These are phyloP conservation scores for Phanerotoma sp. DNA, from an alignment of 2,888 invertebrate genomes.

Conservation along the genomic window DNA sequence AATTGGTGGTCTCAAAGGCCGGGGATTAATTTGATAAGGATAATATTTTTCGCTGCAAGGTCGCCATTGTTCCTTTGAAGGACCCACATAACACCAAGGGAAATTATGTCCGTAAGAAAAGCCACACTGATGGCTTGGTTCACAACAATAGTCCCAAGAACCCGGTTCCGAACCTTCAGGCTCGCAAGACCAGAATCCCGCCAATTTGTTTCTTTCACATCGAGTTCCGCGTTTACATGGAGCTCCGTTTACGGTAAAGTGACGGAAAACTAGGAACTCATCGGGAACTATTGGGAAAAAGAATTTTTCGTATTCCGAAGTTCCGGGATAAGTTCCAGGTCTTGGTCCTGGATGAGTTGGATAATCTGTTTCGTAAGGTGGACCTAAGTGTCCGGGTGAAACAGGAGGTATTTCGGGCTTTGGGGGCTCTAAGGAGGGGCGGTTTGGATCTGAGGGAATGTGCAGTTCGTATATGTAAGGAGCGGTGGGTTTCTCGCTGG, in stretches of 20 bases:
- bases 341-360: not conserved
- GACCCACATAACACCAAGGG: slow-evolving; percentile 87
- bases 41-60: slow-evolving; percentile 84
- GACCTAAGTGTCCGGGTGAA: not conserved
- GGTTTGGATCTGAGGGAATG: slow-evolving; percentile 7
- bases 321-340: no score
- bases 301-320: slow-evolving; percentile 18
- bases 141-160: slow-evolving; percentile 85
- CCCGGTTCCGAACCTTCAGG: slow-evolving; percentile 70
- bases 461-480: slow-evolving; percentile 17
- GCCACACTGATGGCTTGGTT: slow-evolving; percentile 80
- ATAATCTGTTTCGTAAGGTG: not conserved
- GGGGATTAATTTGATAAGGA: slow-evolving; percentile 60
- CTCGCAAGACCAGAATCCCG: slow-evolving; percentile 84
- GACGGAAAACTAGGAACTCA: slow-evolving; percentile 66
- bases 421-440: not conserved
- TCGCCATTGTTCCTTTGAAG: slow-evolving; percentile 77
- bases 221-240: slow-evolving; percentile 71
- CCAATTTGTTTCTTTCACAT: slow-evolving; percentile 73
- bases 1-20: slow-evolving; percentile 43
- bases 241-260: slow-evolving; percentile 79
- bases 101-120: slow-evolving; percentile 80
- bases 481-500: no score
- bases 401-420: no score
- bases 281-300: slow-evolving; percentile 47